These are phyloP conservation scores for Carduelis carduelis DNA, from an alignment of 2,797 vertebrate species.

Conservation along the genomic window DNA sequence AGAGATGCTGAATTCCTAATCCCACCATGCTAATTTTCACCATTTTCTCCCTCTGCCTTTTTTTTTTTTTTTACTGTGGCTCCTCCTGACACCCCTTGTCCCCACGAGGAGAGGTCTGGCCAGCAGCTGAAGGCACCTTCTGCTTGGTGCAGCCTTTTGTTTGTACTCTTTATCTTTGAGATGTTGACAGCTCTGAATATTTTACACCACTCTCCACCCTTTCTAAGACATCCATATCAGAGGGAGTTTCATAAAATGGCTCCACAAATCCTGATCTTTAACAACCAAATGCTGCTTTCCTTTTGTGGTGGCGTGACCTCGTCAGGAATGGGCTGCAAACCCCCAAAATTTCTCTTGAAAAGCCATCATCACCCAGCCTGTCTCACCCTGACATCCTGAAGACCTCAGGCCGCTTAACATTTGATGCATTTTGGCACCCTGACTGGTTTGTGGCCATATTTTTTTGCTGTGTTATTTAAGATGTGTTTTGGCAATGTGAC, in stretches of 20 bases:
- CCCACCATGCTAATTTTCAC: neutral
- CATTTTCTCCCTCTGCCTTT: neutral
- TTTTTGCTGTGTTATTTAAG: neutral
- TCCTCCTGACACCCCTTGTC: neutral
- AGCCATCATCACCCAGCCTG: neutral
- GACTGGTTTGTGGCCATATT: neutral
- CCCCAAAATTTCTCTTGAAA: neutral
- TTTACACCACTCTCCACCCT: neutral
- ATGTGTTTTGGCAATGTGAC: neutral
- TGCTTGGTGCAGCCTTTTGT: neutral
- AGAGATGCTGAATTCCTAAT: neutral
- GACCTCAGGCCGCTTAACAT: neutral
- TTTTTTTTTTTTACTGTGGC: neutral
- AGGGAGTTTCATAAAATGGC: neutral
- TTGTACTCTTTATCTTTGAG: neutral
- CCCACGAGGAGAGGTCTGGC: rapidly evolving
- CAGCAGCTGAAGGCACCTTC: neutral
- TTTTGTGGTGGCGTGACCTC: neutral
- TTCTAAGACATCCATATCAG: neutral
- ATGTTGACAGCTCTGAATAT: neutral
- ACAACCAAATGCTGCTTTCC: rapidly evolving
- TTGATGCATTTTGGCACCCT: neutral
- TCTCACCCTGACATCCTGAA: neutral
- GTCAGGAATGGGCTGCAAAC: neutral
- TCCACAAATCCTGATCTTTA: neutral